Evolutionary conservation across 2,888 invertebrate species (phyloP), one percentile per base, ranked within the genome.

Genomic region (Prenolepis imparis): DNA sequence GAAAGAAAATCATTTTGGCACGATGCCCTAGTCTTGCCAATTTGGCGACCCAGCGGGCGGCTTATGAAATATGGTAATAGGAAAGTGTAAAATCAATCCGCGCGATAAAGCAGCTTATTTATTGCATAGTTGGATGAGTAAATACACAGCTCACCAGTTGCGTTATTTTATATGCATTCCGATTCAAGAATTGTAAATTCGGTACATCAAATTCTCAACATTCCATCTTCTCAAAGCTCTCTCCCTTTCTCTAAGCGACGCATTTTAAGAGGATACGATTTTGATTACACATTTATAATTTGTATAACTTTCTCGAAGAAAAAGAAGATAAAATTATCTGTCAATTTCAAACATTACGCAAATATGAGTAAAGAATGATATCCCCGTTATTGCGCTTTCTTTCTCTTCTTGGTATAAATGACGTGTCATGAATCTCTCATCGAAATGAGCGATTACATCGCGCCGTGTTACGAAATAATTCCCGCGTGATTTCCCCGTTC

Each of bases 1-100:
- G 72, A 21, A 77, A 77, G 72, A 21, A 70, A 32, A 24, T 78
- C 21, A 72, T 59, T 44, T 72, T 70, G 78, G 78, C 78, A 57
- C 72, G 57, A 21, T 44, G 41, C 74, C 32, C n/a, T 52, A 12
- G 24, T 44, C 61, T 52, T 57, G 68, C 78, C 73, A 80, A 59
- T 80, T 80, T 59, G 44, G 41, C 44, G n/a, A 15, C 77, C 41
- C 18, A 41, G 11, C n/a, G n/a, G n/a, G n/a, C 18, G 21, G 57
- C 11, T 80, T 72, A 9, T 48, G 59, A 80, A 80, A 80, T 78
- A 73, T 24, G 44, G 41, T 68, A 68, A 67, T 55, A 41, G 59
- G 18, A 24, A 18, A 72, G 24, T 72, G 24, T 72, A 44, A 73
- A 72, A 21, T 28, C 32, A 57, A 70, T 44, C 24, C 32, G 32